Evolutionary conservation across 1,140 invertebrate species (phyloP).

Genomic region (Glossosoma conforme): DNA sequence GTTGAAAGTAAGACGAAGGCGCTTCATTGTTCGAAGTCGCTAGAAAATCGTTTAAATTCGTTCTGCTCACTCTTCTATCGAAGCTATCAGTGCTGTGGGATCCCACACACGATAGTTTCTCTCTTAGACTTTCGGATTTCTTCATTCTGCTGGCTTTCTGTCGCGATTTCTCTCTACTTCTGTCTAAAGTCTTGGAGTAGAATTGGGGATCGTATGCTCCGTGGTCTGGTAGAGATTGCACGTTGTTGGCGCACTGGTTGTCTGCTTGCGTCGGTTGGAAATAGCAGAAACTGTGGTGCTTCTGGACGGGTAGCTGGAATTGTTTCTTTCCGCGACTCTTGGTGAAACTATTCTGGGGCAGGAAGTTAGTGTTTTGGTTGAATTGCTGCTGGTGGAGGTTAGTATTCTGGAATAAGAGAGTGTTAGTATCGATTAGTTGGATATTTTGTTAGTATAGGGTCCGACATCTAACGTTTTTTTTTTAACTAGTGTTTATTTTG

Average conservation of each 20-base stretch:
- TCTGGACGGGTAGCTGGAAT: constrained; percentile 59
- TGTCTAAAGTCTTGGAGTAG: constrained; percentile 48
- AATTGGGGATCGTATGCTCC: constrained; percentile 42
- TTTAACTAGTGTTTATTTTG: too few species aligned
- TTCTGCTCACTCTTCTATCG: constrained; percentile 50
- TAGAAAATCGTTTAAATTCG: constrained; percentile 44
- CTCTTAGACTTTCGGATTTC: constrained; percentile 47
- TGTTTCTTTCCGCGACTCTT: constrained; percentile 53
- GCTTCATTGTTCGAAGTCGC: constrained; percentile 22
- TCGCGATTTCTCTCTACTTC: constrained; percentile 43
- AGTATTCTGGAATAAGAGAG: constrained; percentile 46
- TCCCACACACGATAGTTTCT: constrained; percentile 48
- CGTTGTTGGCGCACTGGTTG: constrained; percentile 41
- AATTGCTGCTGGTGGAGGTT: constrained; percentile 51
- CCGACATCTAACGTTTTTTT: too few species aligned
- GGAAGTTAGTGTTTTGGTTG: constrained; percentile 47
- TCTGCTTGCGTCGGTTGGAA: constrained; percentile 53
- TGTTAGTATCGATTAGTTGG: too few species aligned
- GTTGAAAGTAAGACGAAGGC: constrained; percentile 43
- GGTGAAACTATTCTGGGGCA: constrained; percentile 40
- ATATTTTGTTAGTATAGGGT: too few species aligned
- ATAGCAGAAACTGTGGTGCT: constrained; percentile 62
- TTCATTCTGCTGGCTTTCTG: constrained; percentile 44
- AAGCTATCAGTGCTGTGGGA: constrained; percentile 39
- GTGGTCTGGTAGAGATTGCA: constrained; percentile 42